Evolutionary conservation across 2,888 invertebrate genomes (phyloP), one percentile per base, ranked within the genome.

Genomic region (Acleris holmiana): DNA sequence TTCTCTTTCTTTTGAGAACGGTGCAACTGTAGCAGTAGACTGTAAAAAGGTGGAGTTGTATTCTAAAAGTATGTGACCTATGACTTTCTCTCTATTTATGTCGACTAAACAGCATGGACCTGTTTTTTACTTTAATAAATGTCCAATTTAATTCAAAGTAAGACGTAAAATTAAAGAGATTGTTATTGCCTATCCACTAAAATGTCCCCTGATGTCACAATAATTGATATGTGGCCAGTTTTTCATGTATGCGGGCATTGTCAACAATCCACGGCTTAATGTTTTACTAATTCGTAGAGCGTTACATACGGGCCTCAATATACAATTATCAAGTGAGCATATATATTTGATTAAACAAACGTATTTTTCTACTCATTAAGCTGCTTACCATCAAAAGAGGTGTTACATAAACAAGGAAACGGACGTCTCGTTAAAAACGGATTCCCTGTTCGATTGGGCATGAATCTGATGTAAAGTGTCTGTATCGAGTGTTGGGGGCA

Each of bases 191-290:
- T 83, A 83, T 85, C 83, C 82, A 85, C 82, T 83, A 83, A 82
- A 83, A 78, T 78, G 78, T 78, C 80, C 80, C 79, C 83, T 72
- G 82, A 74, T 87, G 90, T 90, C 88, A 89, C 78, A 84, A 78
- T 86, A 90, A 89, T 88, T 90, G 86, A 89, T 89, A 87, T 90
- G 89, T 89, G 79, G 84, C 84, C 75, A 77, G 80, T 80, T 80
- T 76, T 76, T 81, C 79, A 81, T 76, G 76, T 76, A 91, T 91
- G 91, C 91, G 91, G 91, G 91, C 80, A 76, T 74, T 76, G 78
- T 80, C 82, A 77, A 76, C 78, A 74, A 50, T 47, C 72, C 71
- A 77, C 78, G 76, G 76, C 76, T n/a, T n/a, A 72, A 75, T 78
- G 78, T 83, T 83, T 83, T 81, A 86, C 78, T 82, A 85, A 88